Percentiles rank a stretch among this genome's conserved stretches.
phyloP scores from a whole-genome alignment of 1,140 invertebrate genomes.

The Magallana gigas region DNA sequence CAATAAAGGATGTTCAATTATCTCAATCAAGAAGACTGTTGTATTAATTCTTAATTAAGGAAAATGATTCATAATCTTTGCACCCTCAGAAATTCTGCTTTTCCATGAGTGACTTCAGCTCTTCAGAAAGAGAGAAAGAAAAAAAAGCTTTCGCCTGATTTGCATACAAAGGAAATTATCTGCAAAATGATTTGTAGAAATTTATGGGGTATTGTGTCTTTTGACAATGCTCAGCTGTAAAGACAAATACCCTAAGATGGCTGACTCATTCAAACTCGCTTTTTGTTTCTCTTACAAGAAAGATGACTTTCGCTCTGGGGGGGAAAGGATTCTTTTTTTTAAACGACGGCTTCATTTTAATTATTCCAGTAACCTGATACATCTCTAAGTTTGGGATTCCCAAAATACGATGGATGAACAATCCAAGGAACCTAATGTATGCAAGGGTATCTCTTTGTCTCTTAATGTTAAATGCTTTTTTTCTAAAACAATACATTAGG shows the following conservation, averaged over 20 bases:
- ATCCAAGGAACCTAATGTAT: background rate
- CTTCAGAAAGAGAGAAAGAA: background rate
- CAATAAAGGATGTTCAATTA: background rate
- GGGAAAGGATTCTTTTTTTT: background rate
- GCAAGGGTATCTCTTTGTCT: background rate
- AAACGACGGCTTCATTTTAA: slow-evolving; percentile 28
- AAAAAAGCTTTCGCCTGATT: background rate
- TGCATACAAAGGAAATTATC: slow-evolving; percentile 43
- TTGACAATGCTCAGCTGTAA: slow-evolving; percentile 38
- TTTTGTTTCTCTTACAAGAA: slow-evolving; percentile 16
- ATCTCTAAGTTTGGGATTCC: background rate
- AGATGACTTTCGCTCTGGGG: slow-evolving; percentile 18
- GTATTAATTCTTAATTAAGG: slow-evolving; percentile 25
- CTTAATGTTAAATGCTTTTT: background rate
- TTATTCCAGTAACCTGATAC: slow-evolving; percentile 13
- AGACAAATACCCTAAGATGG: slow-evolving; percentile 30
- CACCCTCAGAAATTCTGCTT: background rate
- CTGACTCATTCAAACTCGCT: background rate
- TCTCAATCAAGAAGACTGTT: slow-evolving; percentile 17
- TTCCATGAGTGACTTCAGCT: background rate
- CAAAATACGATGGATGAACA: slow-evolving; percentile 4
- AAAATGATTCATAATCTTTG: slow-evolving; percentile 31
- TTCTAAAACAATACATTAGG: background rate
- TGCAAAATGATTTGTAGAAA: slow-evolving; percentile 34
- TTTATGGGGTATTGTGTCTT: slow-evolving; percentile 39